Evolutionary conservation across 2,113 vertebrate species (phyloP), one percentile per base, ranked within the genome.

Genomic region (Peromyscus leucopus): DNA sequence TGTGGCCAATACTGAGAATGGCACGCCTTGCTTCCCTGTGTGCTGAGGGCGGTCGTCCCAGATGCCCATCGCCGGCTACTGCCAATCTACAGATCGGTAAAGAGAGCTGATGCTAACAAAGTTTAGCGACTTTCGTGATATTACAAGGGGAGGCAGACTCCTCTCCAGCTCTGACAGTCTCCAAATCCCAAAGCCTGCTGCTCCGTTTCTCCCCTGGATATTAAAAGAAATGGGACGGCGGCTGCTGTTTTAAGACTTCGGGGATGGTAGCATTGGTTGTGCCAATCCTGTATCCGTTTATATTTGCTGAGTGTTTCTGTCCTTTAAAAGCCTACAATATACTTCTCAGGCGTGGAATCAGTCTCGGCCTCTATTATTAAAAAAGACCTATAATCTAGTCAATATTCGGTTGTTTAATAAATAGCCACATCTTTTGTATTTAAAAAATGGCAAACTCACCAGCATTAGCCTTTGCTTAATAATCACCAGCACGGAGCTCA

Each of bases 401-500:
- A 84, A 12, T 59, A 90, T 96, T 93, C 80, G 61, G 2, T 89
- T 96, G 51, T 92, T 96, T 97, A 96, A 96, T 96, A 97, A 93
- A 94, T 96, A 97, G 63, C 91, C 61, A 0, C 85, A n/a, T 71
- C 42, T 92, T 94, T 96, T 93, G 13, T 21, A 75, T 42, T 31
- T 46, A 31, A 87, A 88, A 90, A 93, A 89, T 89, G 91, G 71
- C 90, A 95, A 93, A 97, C 78, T 78, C 65, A 46, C 82, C 28
- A 82, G 39, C 89, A 87, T 97, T 91, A 87, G 86, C 96, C 93
- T 96, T 98, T 95, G 97, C 74, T 97, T 97, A 96, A 97, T 87
- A 97, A 97, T 96, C 76, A 78, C 59, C 93, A 97, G 96, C 93
- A 96, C 28, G 17, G 24, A 96, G 7, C 83, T 97, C 91, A 98